Conservation (phyloP, 2,113 vertebrate species). For the Puma concolor region DNA sequence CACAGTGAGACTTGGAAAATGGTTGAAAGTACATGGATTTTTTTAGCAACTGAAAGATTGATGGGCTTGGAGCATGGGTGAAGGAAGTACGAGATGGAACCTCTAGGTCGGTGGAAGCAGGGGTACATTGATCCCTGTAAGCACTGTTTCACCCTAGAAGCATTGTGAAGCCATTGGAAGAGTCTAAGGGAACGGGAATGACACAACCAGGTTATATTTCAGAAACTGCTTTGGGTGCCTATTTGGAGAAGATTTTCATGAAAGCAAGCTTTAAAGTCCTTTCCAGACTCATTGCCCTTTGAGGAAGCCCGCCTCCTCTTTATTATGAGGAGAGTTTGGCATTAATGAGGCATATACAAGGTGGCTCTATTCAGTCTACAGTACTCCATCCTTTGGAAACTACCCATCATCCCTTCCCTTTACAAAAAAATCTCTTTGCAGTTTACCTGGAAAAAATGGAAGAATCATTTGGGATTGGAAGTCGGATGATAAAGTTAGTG, state of each 20-base stretch:
- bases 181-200: fast-evolving
- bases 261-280: background rate
- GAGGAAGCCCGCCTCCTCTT: background rate
- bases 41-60: background rate
- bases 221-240: background rate
- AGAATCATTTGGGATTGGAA: background rate
- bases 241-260: background rate
- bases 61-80: background rate
- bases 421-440: background rate
- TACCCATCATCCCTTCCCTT: background rate
- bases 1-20: background rate
- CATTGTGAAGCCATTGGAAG: background rate
- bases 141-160: background rate
- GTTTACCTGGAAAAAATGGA: background rate
- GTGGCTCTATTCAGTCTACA: background rate
- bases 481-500: background rate
- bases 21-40: background rate
- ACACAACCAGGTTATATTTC: background rate
- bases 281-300: background rate
- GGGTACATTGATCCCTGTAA: background rate
- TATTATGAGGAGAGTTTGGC: background rate
- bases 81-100: background rate
- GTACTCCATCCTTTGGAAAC: background rate
- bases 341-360: background rate
- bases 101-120: background rate